Percentiles rank a stretch among this genome's conserved stretches.
phyloP scores from a whole-genome alignment of 2,888 invertebrate species.

The Lithophane semibrunnea region DNA sequence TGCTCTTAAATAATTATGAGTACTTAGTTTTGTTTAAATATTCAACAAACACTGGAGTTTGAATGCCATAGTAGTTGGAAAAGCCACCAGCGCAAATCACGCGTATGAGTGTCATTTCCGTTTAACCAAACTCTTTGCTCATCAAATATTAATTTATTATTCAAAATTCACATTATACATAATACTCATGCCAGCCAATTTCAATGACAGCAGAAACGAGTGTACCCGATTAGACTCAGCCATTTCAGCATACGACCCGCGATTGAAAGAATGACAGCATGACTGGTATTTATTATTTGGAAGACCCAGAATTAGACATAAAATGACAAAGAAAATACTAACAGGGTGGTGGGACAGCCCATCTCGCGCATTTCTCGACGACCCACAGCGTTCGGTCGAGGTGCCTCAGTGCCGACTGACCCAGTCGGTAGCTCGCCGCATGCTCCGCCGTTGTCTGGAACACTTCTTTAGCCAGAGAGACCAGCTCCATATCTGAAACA shows the following conservation, averaged over 20 bases:
- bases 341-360: slow-evolving; percentile 90
- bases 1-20: not conserved
- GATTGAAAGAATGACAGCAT: not conserved
- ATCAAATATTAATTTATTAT: slow-evolving; percentile 22
- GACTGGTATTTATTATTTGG: not conserved
- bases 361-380: slow-evolving; percentile 90
- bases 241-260: not conserved
- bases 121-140: slow-evolving; percentile 3
- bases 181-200: not conserved
- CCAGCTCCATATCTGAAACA: slow-evolving; percentile 83
- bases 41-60: not conserved
- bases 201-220: not conserved
- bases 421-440: slow-evolving; percentile 84
- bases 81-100: not conserved
- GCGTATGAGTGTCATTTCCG: not conserved
- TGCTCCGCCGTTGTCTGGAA: slow-evolving; percentile 82
- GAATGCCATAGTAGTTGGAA: slow-evolving; percentile 12
- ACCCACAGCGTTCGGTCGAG: slow-evolving; percentile 88
- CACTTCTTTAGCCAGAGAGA: slow-evolving; percentile 80
- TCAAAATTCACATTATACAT: not conserved
- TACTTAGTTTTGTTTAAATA: not conserved
- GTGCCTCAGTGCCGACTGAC: slow-evolving; percentile 85
- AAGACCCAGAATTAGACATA: not conserved
- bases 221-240: not conserved
- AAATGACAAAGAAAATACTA: slow-evolving; percentile 61